Base-by-base conservation (phyloP, 2,888 invertebrate genomes). In the Eristalis intricaria region DNA sequence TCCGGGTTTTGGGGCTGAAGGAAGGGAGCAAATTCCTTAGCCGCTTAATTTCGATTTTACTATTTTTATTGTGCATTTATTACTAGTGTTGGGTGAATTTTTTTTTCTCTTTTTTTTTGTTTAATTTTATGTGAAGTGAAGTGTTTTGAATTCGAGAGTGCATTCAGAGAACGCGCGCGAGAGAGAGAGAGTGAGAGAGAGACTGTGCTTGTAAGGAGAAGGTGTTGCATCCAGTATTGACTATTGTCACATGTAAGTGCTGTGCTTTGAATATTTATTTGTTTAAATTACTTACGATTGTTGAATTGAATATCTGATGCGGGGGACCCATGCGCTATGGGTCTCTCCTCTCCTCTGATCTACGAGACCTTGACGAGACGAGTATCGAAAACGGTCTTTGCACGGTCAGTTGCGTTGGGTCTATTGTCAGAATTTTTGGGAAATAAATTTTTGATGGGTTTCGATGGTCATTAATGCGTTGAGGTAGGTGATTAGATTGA, bases 41-140 rank as follows among this genome's bases (percentile, higher is more conserved):
- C 76, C 64, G 84, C 75, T 84, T 84, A 80, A 80, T 80, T 87
- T 84, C 79, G 64, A 80, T 80, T 84, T 84, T 80, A 87, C 84
- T 84, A 84, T 80, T 87, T 75, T 80, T 69, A 60, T 66, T 65
- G 79, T 83, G 73, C 77, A 65, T 64, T 70, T 80, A 68, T 80
- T 50, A 58, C 50, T 69, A 68, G 77, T 78, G 77, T 23, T 64
- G 61, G 32, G 65, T 26, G 50, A 19, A 19, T 60, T 32, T 69
- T 74, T 68, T 68, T 76, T 60, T 40, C 29, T 38, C 38, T 56
- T 32, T 23, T 64, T 56, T 61, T 32, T n/a, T 65, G 13, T 58
- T 70, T n/a, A 56, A 56, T 60, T 60, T 23, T 60, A 23, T 61
- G 66, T 68, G 61, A 60, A 26, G 66, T 73, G 63, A 80, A 81